Evolutionary conservation across 2,888 invertebrate species (phyloP), one percentile per base, ranked within the genome.

Genomic region (Deroplatys truncata): DNA sequence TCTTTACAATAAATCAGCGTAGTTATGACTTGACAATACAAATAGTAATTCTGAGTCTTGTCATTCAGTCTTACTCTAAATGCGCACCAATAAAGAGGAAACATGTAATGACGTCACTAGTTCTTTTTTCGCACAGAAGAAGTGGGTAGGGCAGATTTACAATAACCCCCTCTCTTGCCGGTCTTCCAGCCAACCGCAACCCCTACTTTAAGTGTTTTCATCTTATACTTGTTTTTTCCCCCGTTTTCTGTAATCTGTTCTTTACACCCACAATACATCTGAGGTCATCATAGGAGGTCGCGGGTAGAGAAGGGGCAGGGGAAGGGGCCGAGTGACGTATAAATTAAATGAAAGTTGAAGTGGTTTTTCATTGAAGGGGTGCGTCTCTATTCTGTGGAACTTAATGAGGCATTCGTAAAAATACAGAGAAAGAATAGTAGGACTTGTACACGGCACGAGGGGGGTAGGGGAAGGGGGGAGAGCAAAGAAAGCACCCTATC

Each of bases 351-450:
- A 88, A 72, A 89, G 89, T 89, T 90, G 86, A 90, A 90, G 90
- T 89, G 89, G 90, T 90, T 90, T 88, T 89, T 90, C 88, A 86
- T 89, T 89, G 90, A 86, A 56, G 86, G 86, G 89, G 88, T 72
- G 35, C 29, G 89, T 86, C 84, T 88, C 86, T 84, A 90, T 90
- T 90, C 89, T 90, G 86, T 86, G 88, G 89, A 86, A 90, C 89
- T 90, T 90, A 90, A 90, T 90, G 90, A 90, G 90, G 90, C 90
- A 89, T 89, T 86, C 89, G 86, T 86, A 86, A 83, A 84, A 85
- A 84, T 85, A 86, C 28, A 85, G 86, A 83, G 86, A 87, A 87
- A 87, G 84, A 35, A 88, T 43, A 88, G 72, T 88, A 72, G 87
- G 10, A 43, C 85, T 85, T 85, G 85, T 28, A 35, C 56, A 72